These are phyloP conservation scores for Eospalax fontanierii DNA, from an alignment of 2,797 vertebrate species.

Conservation along the genomic window DNA sequence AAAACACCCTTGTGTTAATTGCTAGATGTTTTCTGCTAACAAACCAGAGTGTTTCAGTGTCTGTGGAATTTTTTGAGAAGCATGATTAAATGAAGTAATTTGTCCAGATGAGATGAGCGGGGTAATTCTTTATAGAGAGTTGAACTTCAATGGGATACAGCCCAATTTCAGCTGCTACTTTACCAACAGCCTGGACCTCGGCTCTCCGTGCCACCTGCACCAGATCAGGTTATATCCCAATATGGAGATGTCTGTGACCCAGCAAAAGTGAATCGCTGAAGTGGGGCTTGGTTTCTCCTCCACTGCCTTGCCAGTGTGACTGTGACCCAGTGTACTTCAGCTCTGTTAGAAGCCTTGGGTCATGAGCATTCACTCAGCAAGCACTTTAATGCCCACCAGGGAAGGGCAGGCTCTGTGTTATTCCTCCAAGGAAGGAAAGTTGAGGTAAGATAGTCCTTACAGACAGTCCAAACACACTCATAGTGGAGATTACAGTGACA, in stretches of 20 bases:
- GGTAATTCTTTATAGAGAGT: background rate
- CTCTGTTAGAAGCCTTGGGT: background rate
- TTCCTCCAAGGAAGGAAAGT: background rate
- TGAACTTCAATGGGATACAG: background rate
- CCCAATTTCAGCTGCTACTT: constrained; percentile 1
- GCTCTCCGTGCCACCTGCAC: background rate
- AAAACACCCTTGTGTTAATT: constrained; percentile 56
- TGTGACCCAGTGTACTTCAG: accelerated
- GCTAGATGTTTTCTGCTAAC: constrained; percentile 26
- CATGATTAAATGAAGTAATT: background rate
- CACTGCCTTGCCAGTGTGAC: background rate
- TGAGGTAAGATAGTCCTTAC: background rate
- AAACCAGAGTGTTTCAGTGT: constrained; percentile 14
- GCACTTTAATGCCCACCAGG: background rate
- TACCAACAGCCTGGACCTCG: background rate
- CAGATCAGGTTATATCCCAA: background rate
- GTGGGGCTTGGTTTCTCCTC: background rate
- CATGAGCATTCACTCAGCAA: background rate
- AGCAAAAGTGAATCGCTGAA: background rate
- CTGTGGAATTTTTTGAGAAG: background rate
- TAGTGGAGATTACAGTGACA: too few relatives aligned
- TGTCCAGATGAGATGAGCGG: constrained; percentile 5
- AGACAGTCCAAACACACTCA: background rate
- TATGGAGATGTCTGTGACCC: background rate
- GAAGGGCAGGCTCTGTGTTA: background rate